Evolutionary conservation across 2,797 vertebrate genomes (phyloP), one percentile per base, ranked within the genome.

Genomic region (Falco biarmicus): DNA sequence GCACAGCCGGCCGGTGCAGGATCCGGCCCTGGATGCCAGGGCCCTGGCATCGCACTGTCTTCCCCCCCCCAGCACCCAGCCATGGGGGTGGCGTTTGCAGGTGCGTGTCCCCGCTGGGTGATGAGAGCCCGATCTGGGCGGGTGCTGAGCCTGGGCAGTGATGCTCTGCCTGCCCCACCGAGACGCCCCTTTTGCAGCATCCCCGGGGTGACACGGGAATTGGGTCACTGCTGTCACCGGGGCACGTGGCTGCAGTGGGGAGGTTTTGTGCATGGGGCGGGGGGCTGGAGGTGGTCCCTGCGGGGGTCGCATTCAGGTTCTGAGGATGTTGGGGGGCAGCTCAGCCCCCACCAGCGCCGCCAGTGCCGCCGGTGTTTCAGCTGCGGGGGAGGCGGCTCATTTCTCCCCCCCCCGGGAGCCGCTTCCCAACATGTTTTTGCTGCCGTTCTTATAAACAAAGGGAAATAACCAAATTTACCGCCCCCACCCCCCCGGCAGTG

Each of bases 181-280:
- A 6, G 3, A 24, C 41, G 25, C 45, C 84, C 79, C 47, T 29
- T 34, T 6, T 2, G 26, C 74, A 26, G 75, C 39, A 11, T 91
- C 81, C 90, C 81, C 3, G 26, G 68, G 87, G 88, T 77, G 88
- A 80, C 87, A 78, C 68, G 8, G 86, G 90, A 91, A 91, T 15
- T 91, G 93, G 95, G 92, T 90, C 95, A 94, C 68, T 21, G 28
- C 90, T 75, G 90, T n/a, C 93, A 84, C 89, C 22, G 29, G 82
- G 89, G 19, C 92, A 94, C 89, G 82, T 87, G 94, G 94, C 92
- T 63, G 86, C 25, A 0, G 3, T 6, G 59, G 57, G 61, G 77
- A 64, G 29, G 7, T 11, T 56, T 29, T 11, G 66, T 24, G 37
- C 18, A 0, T 1, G 54, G 69, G 18, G 19, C 37, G 50, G 65